Evolutionary conservation across 2,888 invertebrate species (phyloP).

Genomic region (Tipula confusa): DNA sequence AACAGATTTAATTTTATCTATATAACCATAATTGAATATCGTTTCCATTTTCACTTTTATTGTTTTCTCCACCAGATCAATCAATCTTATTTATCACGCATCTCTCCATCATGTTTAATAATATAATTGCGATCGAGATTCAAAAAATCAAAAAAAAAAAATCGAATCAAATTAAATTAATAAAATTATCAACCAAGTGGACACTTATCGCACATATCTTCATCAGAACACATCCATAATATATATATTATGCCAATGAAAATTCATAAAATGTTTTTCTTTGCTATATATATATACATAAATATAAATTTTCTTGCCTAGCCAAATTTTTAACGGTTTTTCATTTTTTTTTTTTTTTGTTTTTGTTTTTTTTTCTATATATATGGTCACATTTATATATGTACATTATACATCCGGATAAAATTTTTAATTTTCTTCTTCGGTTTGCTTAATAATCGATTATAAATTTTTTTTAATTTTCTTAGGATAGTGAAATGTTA

Average conservation of each 20-base stretch:
- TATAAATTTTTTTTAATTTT: background rate
- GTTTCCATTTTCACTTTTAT: background rate
- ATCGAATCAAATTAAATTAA: background rate
- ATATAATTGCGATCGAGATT: background rate
- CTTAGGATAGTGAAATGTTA: background rate
- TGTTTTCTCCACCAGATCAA: background rate
- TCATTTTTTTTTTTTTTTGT: too few relatives aligned
- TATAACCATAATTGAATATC: slow-evolving; percentile 25
- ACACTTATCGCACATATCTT: background rate
- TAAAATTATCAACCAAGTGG: background rate
- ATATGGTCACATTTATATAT: background rate
- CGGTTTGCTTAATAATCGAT: background rate
- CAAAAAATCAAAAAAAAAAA: background rate
- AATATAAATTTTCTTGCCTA: background rate
- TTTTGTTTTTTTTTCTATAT: background rate
- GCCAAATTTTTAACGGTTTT: background rate
- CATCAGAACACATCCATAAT: background rate
- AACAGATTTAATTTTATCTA: slow-evolving; percentile 12
- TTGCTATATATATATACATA: too few relatives aligned
- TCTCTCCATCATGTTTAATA: background rate
- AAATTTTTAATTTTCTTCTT: background rate
- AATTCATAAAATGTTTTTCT: background rate
- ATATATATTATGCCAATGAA: too few relatives aligned
- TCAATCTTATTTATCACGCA: background rate
- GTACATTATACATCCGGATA: background rate